A percentile compares a stretch with the other conserved stretches of the same genome.
Evolutionary conservation across 2,888 invertebrate species (phyloP).

Genomic region (Brachylomia viminalis): DNA sequence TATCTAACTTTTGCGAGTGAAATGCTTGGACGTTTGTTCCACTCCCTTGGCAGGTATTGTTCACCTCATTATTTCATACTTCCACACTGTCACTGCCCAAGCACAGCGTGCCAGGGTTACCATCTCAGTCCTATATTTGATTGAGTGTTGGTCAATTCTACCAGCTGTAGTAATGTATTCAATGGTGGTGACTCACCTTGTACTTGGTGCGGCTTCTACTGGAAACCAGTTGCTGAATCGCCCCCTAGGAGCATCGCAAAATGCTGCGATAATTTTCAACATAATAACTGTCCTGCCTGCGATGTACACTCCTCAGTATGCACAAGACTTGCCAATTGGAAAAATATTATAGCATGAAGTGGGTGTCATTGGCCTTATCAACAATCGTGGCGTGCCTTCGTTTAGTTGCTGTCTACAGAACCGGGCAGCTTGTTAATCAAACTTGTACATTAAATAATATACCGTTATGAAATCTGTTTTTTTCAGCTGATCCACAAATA

Average conservation of each 20-base stretch:
- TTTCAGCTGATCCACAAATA: slow-evolving; percentile 72
- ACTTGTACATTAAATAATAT: not conserved
- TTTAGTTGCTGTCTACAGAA: not conserved
- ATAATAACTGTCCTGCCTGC: not conserved
- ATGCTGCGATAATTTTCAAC: too few relatives aligned
- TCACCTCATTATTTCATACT: not conserved
- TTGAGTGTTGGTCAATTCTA: not conserved
- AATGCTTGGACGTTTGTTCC: not conserved
- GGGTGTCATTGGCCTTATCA: not conserved
- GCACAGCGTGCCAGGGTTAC: not conserved
- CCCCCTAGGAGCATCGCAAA: not conserved
- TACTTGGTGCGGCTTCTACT: not conserved
- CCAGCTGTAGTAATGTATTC: not conserved
- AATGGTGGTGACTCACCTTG: not conserved
- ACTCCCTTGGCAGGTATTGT: not conserved
- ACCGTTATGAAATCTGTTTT: not conserved
- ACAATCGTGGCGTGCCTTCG: not conserved
- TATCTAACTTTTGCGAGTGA: not conserved
- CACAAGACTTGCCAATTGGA: not conserved
- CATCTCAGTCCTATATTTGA: not conserved
- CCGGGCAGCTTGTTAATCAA: not conserved
- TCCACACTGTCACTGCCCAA: not conserved
- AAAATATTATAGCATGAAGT: not conserved
- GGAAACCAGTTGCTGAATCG: not conserved
- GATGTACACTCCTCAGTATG: not conserved